Conservation (phyloP, 2,888 invertebrate genomes). For the Keiferia lycopersicella region DNA sequence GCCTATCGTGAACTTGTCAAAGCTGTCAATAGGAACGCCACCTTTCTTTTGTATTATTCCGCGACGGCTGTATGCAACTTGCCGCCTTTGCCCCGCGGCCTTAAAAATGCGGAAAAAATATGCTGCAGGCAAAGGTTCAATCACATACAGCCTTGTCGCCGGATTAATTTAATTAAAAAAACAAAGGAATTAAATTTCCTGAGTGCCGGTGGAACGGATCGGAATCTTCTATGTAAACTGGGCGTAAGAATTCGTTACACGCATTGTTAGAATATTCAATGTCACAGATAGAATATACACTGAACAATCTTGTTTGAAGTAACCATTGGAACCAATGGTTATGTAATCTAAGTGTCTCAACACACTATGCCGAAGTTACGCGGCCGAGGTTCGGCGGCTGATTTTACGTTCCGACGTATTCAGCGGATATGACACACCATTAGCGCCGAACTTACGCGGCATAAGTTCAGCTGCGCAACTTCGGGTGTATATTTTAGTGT, state of each 20-base stretch:
- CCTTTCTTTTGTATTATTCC: slow-evolving; percentile 56
- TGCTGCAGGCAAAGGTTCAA: slow-evolving; percentile 27
- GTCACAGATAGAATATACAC: slow-evolving; percentile 40
- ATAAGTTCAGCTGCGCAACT: too few species aligned
- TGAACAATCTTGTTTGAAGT: too few species aligned
- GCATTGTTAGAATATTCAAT: slow-evolving; percentile 63
- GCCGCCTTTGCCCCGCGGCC: slow-evolving; percentile 32
- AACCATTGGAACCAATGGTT: too few species aligned
- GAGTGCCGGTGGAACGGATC: slow-evolving; percentile 37
- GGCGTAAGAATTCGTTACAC: slow-evolving; percentile 54
- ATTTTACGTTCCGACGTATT: too few species aligned
- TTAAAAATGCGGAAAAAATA: slow-evolving; percentile 41
- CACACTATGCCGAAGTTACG: too few species aligned
- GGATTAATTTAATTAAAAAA: slow-evolving; percentile 38
- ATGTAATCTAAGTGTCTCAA: too few species aligned
- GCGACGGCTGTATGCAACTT: slow-evolving; percentile 4
- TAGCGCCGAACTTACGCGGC: too few species aligned
- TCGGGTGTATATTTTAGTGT: too few species aligned
- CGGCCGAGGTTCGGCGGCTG: too few species aligned
- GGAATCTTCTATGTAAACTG: slow-evolving; percentile 35
- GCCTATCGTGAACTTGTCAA: slow-evolving; percentile 52
- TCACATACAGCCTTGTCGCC: slow-evolving; percentile 36
- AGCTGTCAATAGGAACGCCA: slow-evolving; percentile 47
- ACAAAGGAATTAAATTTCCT: slow-evolving; percentile 38
- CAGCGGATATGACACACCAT: too few species aligned